Base-by-base conservation (phyloP, 2,113 vertebrate genomes). In the Microcebus griseorufus region DNA sequence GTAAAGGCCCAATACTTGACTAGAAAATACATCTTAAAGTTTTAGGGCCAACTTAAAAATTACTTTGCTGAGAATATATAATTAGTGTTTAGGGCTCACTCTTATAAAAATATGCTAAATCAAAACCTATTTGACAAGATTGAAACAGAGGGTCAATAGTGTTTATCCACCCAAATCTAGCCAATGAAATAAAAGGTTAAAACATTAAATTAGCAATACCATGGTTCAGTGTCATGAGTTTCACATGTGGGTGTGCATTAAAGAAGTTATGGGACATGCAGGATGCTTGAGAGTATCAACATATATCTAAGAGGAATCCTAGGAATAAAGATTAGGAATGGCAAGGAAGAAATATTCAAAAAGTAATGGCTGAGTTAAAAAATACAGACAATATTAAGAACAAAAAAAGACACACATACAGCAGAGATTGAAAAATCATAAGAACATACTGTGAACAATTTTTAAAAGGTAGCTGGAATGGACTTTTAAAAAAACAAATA, bases 21-120 rank as follows among this genome's bases (percentile, higher is more conserved):
- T 39, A 65, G 42, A 88, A 60, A 78, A 75, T 88, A 73, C 60
- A 69, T 96, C 72, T 45, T 37, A 42, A 84, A 62, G 5, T 79
- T 96, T 91, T 85, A 81, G 64, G 39, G 62, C 37, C 45, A 92
- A 73, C 29, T 72, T 78, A 94, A 58, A 90, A 87, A 48, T 90
- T 78, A 78, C 42, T 96, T 84, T 88, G 51, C 17, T 75, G 32
- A 84, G 58, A 80, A 80, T 48, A 73, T 78, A 45, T 91, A 55
- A 39, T 18, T 88, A 80, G 8, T 75, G 55, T 85, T 85, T 92
- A 64, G 6, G 87, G 62, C 23, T 78, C 34, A 78, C 3, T 45
- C 8, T 70, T 83, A 6, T 37, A 95, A 85, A 90, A 72, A 87
- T 89, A 67, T 62, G 39, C 60, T 82, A 58, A 80, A 80, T 83